Evolutionary conservation across 2,888 invertebrate genomes (phyloP).

Genomic region (Oxycera nigricornis): DNA sequence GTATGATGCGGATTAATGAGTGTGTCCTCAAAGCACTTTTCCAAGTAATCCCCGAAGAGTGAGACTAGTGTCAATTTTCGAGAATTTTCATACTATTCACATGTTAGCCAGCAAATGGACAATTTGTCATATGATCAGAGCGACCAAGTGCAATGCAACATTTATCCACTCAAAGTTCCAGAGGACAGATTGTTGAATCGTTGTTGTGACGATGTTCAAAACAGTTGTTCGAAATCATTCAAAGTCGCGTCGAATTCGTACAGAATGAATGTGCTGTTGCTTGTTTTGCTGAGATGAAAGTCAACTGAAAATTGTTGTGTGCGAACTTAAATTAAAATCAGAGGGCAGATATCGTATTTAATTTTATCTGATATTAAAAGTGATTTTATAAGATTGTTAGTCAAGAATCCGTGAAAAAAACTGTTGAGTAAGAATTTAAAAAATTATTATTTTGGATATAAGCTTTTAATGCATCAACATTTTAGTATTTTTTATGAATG

Average conservation of each 20-base stretch:
- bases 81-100: conserved; percentile 3
- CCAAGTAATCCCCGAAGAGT: conserved; percentile 6
- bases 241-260: conserved; percentile 32
- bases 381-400: neutral
- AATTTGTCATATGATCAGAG: conserved; percentile 37
- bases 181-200: neutral
- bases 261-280: conserved; percentile 11
- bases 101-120: conserved; percentile 38
- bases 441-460: no score
- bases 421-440: no score
- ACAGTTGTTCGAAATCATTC: conserved; percentile 39
- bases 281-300: conserved; percentile 25
- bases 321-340: neutral
- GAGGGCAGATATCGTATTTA: conserved; percentile 6
- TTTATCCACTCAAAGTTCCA: conserved; percentile 1
- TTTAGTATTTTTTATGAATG: no score
- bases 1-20: conserved; percentile 13
- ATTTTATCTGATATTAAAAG: conserved; percentile 8
- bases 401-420: no score
- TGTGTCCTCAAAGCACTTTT: neutral
- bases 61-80: conserved; percentile 26
- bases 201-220: neutral
- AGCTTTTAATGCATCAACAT: no score
- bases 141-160: conserved; percentile 21
- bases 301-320: conserved; percentile 19